These are phyloP conservation scores for Sceliomorpha sp. DNA, from an alignment of 2,888 invertebrate species.

Conservation along the genomic window DNA sequence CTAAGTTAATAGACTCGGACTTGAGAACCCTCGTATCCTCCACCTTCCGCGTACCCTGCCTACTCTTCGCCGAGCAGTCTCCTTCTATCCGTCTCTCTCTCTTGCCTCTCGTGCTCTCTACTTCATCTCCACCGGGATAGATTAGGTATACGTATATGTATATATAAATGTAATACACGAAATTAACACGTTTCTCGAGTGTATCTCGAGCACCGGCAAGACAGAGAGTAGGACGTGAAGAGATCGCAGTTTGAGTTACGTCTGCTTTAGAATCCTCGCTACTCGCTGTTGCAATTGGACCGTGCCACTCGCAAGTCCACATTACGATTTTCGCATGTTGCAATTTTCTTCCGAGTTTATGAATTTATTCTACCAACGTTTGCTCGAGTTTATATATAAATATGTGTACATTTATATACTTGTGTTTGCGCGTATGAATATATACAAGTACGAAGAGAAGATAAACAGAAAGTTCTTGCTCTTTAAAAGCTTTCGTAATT, in stretches of 20 bases:
- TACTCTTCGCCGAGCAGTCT: conserved; percentile 5
- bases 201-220: conserved; percentile 29
- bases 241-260: conserved; percentile 55
- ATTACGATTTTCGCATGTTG: conserved; percentile 22
- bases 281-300: conserved; percentile 38
- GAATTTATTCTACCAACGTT: conserved; percentile 24
- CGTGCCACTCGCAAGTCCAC: conserved; percentile 1
- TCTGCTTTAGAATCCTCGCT: conserved; percentile 45
- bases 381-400: no score
- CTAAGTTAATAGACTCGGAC: conserved; percentile 69
- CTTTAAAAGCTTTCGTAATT: no score
- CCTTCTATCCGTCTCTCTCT: no score
- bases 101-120: conserved; percentile 9
- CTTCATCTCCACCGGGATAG: conserved; percentile 32
- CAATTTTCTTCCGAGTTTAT: conserved; percentile 20
- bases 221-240: conserved; percentile 30
- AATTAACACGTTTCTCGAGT: conserved; percentile 58
- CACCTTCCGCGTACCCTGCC: conserved; percentile 9
- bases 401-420: no score
- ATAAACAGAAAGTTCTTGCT: no score
- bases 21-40: conserved; percentile 52
- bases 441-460: no score
- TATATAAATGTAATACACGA: conserved; percentile 51
- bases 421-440: no score
- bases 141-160: conserved; percentile 34